Evolutionary conservation across 2,888 invertebrate genomes (phyloP).

Genomic region (Metellina segmentata): DNA sequence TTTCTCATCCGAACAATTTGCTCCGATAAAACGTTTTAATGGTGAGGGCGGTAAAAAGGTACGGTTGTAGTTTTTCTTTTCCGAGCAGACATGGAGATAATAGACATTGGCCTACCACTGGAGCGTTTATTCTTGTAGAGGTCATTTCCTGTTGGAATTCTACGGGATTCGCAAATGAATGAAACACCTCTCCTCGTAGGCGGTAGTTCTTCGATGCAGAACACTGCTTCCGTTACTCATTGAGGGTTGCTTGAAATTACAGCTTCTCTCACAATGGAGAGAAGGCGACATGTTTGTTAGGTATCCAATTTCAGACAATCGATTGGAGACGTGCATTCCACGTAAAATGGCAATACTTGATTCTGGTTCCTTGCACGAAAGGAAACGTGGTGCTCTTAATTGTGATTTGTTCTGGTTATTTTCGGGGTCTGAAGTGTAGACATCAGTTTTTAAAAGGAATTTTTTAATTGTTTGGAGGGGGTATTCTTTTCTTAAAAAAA

Average conservation of each 20-base stretch:
- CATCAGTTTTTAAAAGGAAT: no score
- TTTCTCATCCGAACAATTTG: conserved; percentile 46
- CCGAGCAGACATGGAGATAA: conserved; percentile 8
- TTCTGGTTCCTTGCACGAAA: not conserved
- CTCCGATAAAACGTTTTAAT: conserved; percentile 46
- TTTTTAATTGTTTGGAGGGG: no score
- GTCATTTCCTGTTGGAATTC: conserved; percentile 66
- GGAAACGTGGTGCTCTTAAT: no score
- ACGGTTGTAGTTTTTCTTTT: conserved; percentile 16
- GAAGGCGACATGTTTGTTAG: not conserved
- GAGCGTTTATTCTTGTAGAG: conserved; percentile 57
- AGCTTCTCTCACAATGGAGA: not conserved
- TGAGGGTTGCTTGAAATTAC: conserved; percentile 38
- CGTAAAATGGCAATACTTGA: no score
- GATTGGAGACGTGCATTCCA: not conserved
- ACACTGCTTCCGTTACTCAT: conserved; percentile 25
- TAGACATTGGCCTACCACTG: conserved; percentile 56
- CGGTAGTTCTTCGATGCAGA: conserved; percentile 42
- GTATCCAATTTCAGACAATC: not conserved
- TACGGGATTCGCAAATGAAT: conserved; percentile 57
- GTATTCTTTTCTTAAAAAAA: no score
- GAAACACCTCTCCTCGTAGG: conserved; percentile 40
- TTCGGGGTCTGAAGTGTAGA: no score
- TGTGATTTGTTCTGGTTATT: no score
- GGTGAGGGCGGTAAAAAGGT: conserved; percentile 12